Evolutionary conservation across 2,797 vertebrate species (phyloP).

Genomic region (Hippopotamyrus pictus): DNA sequence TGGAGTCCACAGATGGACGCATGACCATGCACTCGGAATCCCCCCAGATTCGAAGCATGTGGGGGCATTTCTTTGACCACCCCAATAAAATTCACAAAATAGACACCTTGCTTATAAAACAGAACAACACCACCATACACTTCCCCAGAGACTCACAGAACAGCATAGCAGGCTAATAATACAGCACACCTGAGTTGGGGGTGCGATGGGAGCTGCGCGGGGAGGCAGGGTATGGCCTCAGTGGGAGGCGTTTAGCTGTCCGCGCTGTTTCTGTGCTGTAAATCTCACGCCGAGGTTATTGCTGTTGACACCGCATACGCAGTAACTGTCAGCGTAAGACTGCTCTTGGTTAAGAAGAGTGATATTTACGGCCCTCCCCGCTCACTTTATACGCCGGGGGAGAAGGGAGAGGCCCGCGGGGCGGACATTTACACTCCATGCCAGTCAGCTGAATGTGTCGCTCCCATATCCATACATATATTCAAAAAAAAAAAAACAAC

Average conservation of each 20-base stretch:
- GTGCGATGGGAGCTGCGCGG: not conserved
- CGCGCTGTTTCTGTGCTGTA: not conserved
- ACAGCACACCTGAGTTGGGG: not conserved
- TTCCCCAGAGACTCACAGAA: not conserved
- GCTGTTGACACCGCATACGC: not conserved
- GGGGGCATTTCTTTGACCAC: not conserved
- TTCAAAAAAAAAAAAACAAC: not conserved
- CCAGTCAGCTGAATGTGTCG: not conserved
- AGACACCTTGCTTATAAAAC: not conserved
- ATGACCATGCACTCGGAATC: not conserved
- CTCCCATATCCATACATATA: not conserved
- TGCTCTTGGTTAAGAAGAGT: conserved; percentile 17
- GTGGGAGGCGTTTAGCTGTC: not conserved
- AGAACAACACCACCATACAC: not conserved
- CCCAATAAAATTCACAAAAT: not conserved
- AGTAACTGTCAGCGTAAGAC: conserved; percentile 13
- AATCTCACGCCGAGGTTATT: not conserved
- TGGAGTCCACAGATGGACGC: not conserved
- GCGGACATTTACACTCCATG: not conserved
- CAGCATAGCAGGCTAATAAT: conserved; percentile 18
- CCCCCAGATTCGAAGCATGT: not conserved
- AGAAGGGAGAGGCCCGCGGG: not conserved
- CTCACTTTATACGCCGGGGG: not conserved
- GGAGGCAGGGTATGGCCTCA: too few relatives aligned
- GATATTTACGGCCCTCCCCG: not conserved